phyloP scores from a whole-genome alignment of 2,797 vertebrate species.

The Garrulus glandarius region DNA sequence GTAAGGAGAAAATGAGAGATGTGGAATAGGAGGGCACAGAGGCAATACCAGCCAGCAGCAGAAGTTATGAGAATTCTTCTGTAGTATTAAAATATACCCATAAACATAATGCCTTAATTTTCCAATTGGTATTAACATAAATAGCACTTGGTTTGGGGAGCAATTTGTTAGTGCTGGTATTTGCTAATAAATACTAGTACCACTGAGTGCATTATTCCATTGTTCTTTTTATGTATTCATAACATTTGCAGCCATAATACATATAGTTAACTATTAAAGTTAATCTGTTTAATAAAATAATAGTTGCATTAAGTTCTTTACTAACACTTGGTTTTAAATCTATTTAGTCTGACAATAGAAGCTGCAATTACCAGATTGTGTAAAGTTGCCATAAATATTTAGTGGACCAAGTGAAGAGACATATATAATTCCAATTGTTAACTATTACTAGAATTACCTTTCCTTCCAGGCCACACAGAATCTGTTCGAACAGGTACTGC shows the following conservation, averaged over 20 bases:
- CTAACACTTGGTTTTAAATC: constrained; percentile 37
- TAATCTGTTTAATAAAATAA: constrained; percentile 53
- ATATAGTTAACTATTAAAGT: constrained; percentile 20
- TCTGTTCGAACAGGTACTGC: constrained; percentile 58
- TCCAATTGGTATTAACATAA: not conserved
- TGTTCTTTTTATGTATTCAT: not conserved
- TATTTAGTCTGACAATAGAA: constrained; percentile 47
- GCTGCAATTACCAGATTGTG: constrained; percentile 27
- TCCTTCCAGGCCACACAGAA: constrained; percentile 60
- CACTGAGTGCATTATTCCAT: not conserved
- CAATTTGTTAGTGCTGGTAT: not conserved
- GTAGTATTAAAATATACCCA: not conserved
- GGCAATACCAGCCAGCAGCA: not conserved
- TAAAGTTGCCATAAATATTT: constrained; percentile 63
- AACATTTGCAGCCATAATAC: constrained; percentile 1
- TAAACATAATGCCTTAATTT: not conserved
- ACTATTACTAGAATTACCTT: constrained; percentile 66
- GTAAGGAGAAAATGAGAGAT: not conserved
- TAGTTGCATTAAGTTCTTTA: constrained; percentile 26
- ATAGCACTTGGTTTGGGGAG: not conserved
- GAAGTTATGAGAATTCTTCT: not conserved
- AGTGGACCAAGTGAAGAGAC: constrained; percentile 58
- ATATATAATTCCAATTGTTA: constrained; percentile 61
- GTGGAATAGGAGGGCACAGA: not conserved
- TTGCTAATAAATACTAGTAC: not conserved